phyloP scores from a whole-genome alignment of 1,140 invertebrate species.

The Xylocopa sonorina region DNA sequence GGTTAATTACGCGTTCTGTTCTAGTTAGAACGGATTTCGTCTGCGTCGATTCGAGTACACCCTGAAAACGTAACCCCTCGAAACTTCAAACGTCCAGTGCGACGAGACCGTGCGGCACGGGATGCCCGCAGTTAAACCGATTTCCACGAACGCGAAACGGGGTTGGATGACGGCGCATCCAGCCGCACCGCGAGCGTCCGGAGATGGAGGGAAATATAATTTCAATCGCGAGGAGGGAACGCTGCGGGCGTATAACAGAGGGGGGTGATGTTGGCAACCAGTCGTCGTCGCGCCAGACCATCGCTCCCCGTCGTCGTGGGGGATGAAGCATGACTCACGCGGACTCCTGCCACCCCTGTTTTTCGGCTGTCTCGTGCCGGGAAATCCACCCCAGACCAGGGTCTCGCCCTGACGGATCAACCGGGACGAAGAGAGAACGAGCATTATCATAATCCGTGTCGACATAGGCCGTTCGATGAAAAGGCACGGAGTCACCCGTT shows the following conservation, averaged over 20 bases:
- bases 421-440: conserved; percentile 44
- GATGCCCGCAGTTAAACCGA: background rate
- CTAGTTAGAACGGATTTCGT: too few relatives aligned
- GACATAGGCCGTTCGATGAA: conserved; percentile 52
- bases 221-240: conserved; percentile 64
- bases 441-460: conserved; percentile 76
- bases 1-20: too few relatives aligned
- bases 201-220: conserved; percentile 69
- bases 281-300: conserved; percentile 46
- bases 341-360: conserved; percentile 61
- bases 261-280: conserved; percentile 59
- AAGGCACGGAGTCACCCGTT: conserved; percentile 46
- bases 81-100: background rate
- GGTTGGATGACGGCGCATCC: background rate
- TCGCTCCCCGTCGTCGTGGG: conserved; percentile 44
- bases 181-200: conserved; percentile 4
- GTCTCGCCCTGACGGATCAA: conserved; percentile 28
- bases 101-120: background rate
- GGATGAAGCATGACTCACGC: conserved; percentile 77
- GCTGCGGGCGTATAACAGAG: conserved; percentile 56
- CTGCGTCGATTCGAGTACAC: background rate
- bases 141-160: conserved; percentile 35
- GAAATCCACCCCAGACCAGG: conserved; percentile 52
- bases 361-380: conserved; percentile 64
- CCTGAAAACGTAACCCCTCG: background rate